These are phyloP conservation scores for Larimichthys polyactis DNA, from an alignment of 2,113 vertebrate genomes.

Conservation along the genomic window DNA sequence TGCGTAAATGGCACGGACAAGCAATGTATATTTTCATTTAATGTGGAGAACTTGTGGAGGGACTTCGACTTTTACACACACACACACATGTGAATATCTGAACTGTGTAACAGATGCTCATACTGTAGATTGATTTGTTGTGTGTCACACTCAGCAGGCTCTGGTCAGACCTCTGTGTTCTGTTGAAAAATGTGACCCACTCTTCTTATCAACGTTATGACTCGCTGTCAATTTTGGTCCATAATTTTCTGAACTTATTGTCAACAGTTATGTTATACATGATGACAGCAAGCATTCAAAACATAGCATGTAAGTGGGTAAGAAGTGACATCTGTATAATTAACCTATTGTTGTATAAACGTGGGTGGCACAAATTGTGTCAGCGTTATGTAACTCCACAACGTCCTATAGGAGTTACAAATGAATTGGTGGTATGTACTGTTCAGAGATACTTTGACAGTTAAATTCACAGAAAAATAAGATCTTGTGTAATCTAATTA, in stretches of 20 bases:
- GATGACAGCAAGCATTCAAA: slow-evolving; percentile 63
- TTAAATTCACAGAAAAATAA: slow-evolving; percentile 21
- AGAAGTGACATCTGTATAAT: slow-evolving; percentile 71
- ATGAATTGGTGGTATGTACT: slow-evolving; percentile 29
- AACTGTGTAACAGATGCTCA: not conserved
- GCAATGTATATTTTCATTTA: not conserved
- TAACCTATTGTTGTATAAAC: slow-evolving; percentile 60
- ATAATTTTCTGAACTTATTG: slow-evolving; percentile 47
- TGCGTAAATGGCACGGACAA: too few species aligned
- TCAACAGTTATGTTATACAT: slow-evolving; percentile 42
- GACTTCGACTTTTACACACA: not conserved
- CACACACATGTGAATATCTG: not conserved
- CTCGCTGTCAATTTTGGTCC: slow-evolving; percentile 37
- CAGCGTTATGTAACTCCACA: slow-evolving; percentile 36
- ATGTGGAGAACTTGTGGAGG: not conserved
- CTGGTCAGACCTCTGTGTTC: slow-evolving; percentile 11
- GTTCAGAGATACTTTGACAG: slow-evolving; percentile 42
- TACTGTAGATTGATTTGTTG: slow-evolving; percentile 3
- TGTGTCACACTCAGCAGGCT: slow-evolving; percentile 1
- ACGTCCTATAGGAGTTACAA: slow-evolving; percentile 38
- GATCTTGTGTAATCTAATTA: slow-evolving; percentile 24
- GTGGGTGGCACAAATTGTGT: slow-evolving; percentile 53
- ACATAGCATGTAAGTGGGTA: slow-evolving; percentile 50
- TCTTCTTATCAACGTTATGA: slow-evolving; percentile 34
- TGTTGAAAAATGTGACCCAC: slow-evolving; percentile 23